Conservation (phyloP, 2,888 invertebrate genomes). For the Apoda limacodes region DNA sequence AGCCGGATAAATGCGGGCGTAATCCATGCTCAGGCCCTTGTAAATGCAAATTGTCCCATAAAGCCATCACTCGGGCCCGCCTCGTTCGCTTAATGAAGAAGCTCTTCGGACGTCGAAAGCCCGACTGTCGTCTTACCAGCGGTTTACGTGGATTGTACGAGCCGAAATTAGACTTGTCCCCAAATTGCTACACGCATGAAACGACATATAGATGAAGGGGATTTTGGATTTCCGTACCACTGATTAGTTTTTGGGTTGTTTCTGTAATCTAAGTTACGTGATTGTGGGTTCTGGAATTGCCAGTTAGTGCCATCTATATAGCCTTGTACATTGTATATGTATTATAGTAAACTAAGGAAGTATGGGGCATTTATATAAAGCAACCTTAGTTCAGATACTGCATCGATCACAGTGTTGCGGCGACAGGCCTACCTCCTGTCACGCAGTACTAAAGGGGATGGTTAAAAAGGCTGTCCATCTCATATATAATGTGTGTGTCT, state of each 20-base stretch:
- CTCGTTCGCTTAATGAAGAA: constrained; percentile 57
- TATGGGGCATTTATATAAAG: too few species aligned
- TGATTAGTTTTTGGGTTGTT: too few species aligned
- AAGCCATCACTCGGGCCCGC: constrained; percentile 47
- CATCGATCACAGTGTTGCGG: too few species aligned
- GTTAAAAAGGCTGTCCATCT: too few species aligned
- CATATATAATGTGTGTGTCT: too few species aligned
- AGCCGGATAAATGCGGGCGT: constrained; percentile 63
- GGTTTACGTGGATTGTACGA: constrained; percentile 45
- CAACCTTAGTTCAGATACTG: too few species aligned
- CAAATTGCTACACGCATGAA: constrained; percentile 46
- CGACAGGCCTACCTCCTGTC: too few species aligned
- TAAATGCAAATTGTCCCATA: constrained; percentile 70
- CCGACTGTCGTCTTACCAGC: constrained; percentile 57
- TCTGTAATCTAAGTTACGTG: constrained; percentile 20
- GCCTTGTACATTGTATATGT: too few species aligned
- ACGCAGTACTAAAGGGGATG: too few species aligned
- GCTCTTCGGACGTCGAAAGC: constrained; percentile 47
- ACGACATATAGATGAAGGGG: constrained; percentile 13
- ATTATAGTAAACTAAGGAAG: too few species aligned
- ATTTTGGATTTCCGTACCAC: constrained; percentile 8
- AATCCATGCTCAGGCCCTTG: constrained; percentile 66
- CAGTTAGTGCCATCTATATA: too few species aligned
- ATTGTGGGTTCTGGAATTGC: too few species aligned
- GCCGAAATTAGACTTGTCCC: constrained; percentile 49